Evolutionary conservation across 2,797 vertebrate species (phyloP).

Genomic region (Sebastes cheni): DNA sequence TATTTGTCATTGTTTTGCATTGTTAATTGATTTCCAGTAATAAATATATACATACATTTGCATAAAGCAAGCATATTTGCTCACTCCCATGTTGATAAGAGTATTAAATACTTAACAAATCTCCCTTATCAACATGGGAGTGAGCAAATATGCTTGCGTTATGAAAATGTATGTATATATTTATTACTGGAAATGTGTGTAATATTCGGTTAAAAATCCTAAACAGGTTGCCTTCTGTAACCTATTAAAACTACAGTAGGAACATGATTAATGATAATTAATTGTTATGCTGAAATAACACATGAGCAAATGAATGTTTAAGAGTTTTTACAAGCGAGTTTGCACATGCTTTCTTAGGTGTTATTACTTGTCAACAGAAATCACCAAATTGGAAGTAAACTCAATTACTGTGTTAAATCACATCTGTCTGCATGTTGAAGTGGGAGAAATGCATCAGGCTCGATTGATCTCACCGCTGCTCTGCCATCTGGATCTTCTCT

Average conservation of each 20-base stretch:
- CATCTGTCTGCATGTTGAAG: conserved; percentile 76
- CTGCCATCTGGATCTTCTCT: conserved; percentile 80
- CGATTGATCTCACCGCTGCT: conserved; percentile 77
- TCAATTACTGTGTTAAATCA: conserved; percentile 76
- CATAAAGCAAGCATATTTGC: no score
- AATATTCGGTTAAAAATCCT: neutral
- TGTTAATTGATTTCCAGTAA: no score
- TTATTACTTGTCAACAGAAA: conserved; percentile 69
- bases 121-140: no score
- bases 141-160: no score
- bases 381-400: conserved; percentile 62
- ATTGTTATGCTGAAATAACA: neutral
- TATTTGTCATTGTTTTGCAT: no score
- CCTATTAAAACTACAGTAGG: neutral
- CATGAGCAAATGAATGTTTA: conserved; percentile 17
- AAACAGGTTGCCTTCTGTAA: neutral
- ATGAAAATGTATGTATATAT: no score
- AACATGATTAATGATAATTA: neutral
- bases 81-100: no score
- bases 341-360: conserved; percentile 35
- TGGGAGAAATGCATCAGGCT: conserved; percentile 71
- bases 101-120: no score
- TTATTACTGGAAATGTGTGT: neutral
- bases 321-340: conserved; percentile 28
- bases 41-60: no score